phyloP scores from a whole-genome alignment of 2,888 invertebrate species.

The Epistrophella euchroma region DNA sequence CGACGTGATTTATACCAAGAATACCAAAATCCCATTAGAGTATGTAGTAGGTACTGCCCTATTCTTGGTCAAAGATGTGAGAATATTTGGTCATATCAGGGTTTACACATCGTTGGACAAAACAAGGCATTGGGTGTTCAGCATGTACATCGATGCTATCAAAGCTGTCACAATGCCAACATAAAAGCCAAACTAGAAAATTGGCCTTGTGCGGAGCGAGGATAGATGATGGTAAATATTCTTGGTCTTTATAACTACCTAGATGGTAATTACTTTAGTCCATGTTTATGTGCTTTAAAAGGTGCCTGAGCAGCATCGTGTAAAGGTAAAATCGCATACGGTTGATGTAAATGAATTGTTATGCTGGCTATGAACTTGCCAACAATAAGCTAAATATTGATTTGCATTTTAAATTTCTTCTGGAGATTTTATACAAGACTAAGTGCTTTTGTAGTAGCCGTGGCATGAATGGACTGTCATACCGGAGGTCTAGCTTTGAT shows the following conservation, averaged over 20 bases:
- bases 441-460: too few species aligned
- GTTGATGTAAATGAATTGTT: background rate
- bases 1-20: conserved; percentile 20
- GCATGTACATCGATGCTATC: conserved; percentile 8
- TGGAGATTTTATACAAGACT: too few species aligned
- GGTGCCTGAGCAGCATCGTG: background rate
- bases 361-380: background rate
- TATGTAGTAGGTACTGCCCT: background rate
- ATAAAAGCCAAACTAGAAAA: conserved; percentile 19
- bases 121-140: conserved; percentile 5
- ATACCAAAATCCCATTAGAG: conserved; percentile 26
- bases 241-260: background rate
- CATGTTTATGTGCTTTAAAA: conserved; percentile 10
- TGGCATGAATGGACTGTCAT: too few species aligned
- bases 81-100: conserved; percentile 26
- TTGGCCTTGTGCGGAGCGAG: conserved; percentile 12
- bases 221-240: background rate
- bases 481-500: too few species aligned
- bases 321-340: conserved; percentile 7
- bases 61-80: conserved; percentile 5
- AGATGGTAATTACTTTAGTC: background rate
- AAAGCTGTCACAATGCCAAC: conserved; percentile 35
- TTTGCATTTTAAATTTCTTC: background rate
- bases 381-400: background rate
- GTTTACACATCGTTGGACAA: conserved; percentile 29